Conservation (phyloP, 1,140 invertebrate genomes). For the Heliconius hewitsoni region DNA sequence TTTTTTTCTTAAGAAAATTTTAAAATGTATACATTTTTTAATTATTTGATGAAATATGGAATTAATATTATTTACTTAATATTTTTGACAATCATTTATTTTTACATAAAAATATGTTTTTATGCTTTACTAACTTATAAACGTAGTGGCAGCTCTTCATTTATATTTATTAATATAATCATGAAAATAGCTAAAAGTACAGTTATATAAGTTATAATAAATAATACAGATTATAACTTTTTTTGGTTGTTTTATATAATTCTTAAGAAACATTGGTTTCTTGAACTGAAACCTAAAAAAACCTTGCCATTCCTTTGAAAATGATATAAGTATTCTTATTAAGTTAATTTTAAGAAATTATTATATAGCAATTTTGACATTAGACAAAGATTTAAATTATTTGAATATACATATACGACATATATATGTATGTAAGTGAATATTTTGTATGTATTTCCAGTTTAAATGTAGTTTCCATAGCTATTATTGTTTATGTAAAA, state of each 20-base stretch:
- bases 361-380: constrained; percentile 3
- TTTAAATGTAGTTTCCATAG: too few relatives aligned
- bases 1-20: background rate
- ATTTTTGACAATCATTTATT: constrained; percentile 6
- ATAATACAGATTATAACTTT: background rate
- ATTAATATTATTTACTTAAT: background rate
- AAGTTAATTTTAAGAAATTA: constrained; percentile 21
- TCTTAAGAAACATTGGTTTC: constrained; percentile 19
- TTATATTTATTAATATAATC: background rate
- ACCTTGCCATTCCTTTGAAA: constrained; percentile 25
- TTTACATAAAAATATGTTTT: background rate
- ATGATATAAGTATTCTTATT: background rate
- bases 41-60: background rate
- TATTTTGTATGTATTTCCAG: background rate
- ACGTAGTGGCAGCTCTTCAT: background rate
- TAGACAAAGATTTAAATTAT: background rate
- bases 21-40: background rate
- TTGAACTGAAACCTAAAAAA: constrained; percentile 8
- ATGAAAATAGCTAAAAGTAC: background rate
- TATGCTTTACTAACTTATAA: background rate
- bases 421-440: background rate
- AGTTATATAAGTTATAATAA: background rate
- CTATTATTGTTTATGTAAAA: too few relatives aligned
- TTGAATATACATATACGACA: background rate
- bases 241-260: background rate